phyloP scores from a whole-genome alignment of 2,888 invertebrate species.

The Polylopha cassiicola region DNA sequence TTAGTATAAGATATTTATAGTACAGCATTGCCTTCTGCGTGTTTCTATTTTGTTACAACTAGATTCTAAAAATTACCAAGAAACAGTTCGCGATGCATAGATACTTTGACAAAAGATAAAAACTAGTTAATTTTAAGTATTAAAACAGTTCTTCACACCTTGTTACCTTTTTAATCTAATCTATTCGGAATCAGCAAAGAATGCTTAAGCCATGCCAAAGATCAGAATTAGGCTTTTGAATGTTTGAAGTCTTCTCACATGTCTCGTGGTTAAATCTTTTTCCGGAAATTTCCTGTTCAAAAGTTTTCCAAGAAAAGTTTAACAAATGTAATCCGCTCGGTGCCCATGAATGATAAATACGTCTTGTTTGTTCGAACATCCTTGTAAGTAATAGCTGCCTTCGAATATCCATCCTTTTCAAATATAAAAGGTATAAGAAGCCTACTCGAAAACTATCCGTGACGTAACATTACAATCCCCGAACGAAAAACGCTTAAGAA shows the following conservation, averaged over 20 bases:
- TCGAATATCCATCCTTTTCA: slow-evolving; percentile 3
- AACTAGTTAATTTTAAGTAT: slow-evolving; percentile 7
- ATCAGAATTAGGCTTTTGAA: slow-evolving; percentile 31
- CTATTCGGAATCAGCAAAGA: slow-evolving; percentile 12
- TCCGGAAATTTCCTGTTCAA: slow-evolving; percentile 5
- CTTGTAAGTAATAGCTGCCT: slow-evolving; percentile 16
- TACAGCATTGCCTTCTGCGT: slow-evolving; percentile 44
- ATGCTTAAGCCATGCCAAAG: slow-evolving; percentile 35
- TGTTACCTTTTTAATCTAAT: no score
- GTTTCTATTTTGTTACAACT: slow-evolving; percentile 28
- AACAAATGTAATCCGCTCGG: slow-evolving; percentile 13
- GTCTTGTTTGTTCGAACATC: slow-evolving; percentile 19
- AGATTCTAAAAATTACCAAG: no score
- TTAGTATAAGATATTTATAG: slow-evolving; percentile 38
- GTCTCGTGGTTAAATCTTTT: neutral
- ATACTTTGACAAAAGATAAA: slow-evolving; percentile 10
- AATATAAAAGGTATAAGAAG: slow-evolving; percentile 3
- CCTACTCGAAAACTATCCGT: no score
- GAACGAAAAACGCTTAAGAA: neutral
- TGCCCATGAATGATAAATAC: slow-evolving; percentile 19
- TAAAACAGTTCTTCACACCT: no score
- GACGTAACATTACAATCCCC: neutral
- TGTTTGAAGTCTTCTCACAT: slow-evolving; percentile 14
- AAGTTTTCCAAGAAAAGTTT: slow-evolving; percentile 14
- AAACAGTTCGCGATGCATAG: slow-evolving; percentile 14